phyloP scores from a whole-genome alignment of 2,888 invertebrate genomes.

The Thecocarcelia acutangulata region DNA sequence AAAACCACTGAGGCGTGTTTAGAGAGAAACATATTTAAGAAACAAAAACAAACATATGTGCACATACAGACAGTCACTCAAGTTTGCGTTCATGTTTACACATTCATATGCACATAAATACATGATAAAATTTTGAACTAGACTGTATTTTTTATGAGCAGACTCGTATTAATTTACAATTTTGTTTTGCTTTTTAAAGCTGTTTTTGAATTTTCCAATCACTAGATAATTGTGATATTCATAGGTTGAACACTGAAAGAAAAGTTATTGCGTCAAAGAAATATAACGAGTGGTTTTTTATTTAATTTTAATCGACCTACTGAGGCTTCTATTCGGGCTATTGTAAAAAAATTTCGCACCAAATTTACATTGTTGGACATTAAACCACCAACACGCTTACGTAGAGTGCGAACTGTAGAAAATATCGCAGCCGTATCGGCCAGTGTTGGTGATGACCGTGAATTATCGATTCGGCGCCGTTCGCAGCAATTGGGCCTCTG shows the following conservation, averaged over 20 bases:
- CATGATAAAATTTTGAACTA: slow-evolving; percentile 23
- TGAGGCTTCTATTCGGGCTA: too few relatives aligned
- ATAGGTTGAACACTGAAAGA: slow-evolving; percentile 15
- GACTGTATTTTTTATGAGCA: slow-evolving; percentile 36
- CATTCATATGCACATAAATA: neutral
- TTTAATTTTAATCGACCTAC: too few relatives aligned
- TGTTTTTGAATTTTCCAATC: slow-evolving; percentile 15
- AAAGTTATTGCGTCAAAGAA: neutral
- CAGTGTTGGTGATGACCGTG: too few relatives aligned
- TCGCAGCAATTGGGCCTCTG: too few relatives aligned
- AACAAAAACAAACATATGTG: neutral
- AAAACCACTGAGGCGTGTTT: slow-evolving; percentile 50
- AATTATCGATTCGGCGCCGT: too few relatives aligned
- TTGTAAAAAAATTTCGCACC: too few relatives aligned
- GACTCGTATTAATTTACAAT: slow-evolving; percentile 59
- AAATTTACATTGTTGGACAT: too few relatives aligned
- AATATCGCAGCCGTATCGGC: too few relatives aligned
- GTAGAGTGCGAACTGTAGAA: too few relatives aligned
- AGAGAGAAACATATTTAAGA: slow-evolving; percentile 11
- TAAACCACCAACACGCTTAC: too few relatives aligned
- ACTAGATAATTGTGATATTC: slow-evolving; percentile 12
- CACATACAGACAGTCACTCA: neutral
- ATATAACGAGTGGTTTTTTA: too few relatives aligned
- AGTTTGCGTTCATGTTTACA: too few relatives aligned
- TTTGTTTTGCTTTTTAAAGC: slow-evolving; percentile 11